phyloP scores from a whole-genome alignment of 2,888 invertebrate species.

The Baronia brevicornis region DNA sequence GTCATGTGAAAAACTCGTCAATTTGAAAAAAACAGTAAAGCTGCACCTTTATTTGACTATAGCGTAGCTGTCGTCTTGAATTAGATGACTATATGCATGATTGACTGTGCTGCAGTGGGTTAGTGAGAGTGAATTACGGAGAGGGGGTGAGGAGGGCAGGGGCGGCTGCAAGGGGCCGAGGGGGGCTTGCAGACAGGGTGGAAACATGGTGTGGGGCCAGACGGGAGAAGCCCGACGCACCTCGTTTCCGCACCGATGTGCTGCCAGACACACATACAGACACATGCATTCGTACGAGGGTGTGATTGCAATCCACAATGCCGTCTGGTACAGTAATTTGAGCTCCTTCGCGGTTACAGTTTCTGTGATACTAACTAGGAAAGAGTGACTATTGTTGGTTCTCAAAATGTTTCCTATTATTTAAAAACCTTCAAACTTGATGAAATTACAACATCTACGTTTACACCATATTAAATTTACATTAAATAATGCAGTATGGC shows the following conservation, averaged over 20 bases:
- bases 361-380: no score
- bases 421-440: no score
- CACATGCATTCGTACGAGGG: conserved; percentile 36
- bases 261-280: conserved; percentile 40
- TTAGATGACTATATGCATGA: conserved; percentile 64
- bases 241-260: conserved; percentile 61
- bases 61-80: conserved; percentile 47
- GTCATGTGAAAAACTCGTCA: background rate
- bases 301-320: conserved; percentile 44
- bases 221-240: conserved; percentile 68
- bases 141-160: conserved; percentile 27
- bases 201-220: conserved; percentile 62
- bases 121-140: conserved; percentile 74
- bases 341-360: conserved; percentile 20
- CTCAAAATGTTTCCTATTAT: no score
- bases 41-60: conserved; percentile 4
- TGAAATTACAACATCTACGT: no score
- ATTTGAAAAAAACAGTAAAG: background rate
- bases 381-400: no score
- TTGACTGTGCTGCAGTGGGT: conserved; percentile 72
- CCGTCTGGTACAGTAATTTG: conserved; percentile 31
- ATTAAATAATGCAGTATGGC: no score
- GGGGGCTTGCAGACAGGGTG: conserved; percentile 58
- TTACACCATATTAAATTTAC: no score
- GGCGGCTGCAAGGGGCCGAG: conserved; percentile 25